These are phyloP conservation scores for Gavialis gangeticus DNA, from an alignment of 2,113 vertebrate genomes.

Conservation along the genomic window DNA sequence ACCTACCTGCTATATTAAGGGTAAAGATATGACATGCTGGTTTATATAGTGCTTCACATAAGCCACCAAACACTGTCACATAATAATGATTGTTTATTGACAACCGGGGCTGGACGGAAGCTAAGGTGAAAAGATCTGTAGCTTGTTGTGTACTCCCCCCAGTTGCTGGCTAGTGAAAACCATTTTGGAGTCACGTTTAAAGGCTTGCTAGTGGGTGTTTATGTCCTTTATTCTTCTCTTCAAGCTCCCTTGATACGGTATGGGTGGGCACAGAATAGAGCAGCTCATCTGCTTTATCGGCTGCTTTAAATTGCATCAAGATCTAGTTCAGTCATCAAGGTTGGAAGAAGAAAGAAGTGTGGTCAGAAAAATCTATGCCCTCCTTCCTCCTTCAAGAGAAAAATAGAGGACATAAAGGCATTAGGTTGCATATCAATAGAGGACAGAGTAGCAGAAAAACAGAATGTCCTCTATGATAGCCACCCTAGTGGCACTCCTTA, in stretches of 20 bases:
- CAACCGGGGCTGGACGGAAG: accelerated
- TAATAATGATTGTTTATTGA: not conserved
- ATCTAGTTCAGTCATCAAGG: not conserved
- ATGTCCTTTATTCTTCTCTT: too few relatives aligned
- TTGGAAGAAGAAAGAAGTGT: not conserved
- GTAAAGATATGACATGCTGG: accelerated
- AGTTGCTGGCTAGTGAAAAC: not conserved
- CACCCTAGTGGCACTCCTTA: not conserved
- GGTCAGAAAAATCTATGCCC: not conserved
- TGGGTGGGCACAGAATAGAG: too few relatives aligned
- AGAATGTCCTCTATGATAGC: too few relatives aligned
- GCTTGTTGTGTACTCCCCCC: not conserved
- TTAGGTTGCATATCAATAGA: too few relatives aligned
- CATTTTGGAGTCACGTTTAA: not conserved
- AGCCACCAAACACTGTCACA: not conserved
- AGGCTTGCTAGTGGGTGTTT: not conserved
- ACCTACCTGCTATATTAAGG: not conserved
- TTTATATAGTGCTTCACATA: not conserved
- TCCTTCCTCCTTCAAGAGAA: not conserved
- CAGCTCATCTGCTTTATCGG: not conserved
- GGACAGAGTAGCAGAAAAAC: too few relatives aligned
- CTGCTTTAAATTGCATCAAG: not conserved
- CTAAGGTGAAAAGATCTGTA: not conserved
- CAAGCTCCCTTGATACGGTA: too few relatives aligned
- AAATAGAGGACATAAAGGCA: too few relatives aligned